phyloP scores from a whole-genome alignment of 2,888 invertebrate species.

The Synanthedon formicaeformis region DNA sequence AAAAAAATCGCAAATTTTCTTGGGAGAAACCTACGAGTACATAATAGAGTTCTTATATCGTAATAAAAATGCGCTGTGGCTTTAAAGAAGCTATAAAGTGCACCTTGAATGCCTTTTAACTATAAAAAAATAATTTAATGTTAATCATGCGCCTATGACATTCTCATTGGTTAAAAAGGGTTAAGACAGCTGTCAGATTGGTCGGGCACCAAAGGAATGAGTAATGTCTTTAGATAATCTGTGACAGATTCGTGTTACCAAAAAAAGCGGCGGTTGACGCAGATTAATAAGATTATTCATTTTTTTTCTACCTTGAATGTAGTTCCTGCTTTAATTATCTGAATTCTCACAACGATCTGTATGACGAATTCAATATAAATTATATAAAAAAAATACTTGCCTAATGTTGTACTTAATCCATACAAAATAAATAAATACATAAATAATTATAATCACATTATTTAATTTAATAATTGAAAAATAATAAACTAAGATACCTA shows the following conservation, averaged over 20 bases:
- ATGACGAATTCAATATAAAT: not conserved
- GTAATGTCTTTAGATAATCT: conserved; percentile 61
- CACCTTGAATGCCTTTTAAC: not conserved
- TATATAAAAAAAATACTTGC: too few species aligned
- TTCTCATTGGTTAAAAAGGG: conserved; percentile 69
- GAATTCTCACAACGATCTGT: conserved; percentile 60
- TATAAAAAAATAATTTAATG: conserved; percentile 35
- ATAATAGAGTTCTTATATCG: too few species aligned
- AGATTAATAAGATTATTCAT: conserved; percentile 65
- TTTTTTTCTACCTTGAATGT: conserved; percentile 49
- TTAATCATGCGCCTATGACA: conserved; percentile 59
- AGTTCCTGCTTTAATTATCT: conserved; percentile 63
- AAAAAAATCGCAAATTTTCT: too few species aligned
- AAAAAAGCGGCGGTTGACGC: conserved; percentile 63
- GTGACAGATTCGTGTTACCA: conserved; percentile 66
- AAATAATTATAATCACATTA: too few species aligned
- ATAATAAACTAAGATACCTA: too few species aligned
- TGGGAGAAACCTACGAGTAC: too few species aligned
- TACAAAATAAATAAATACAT: too few species aligned
- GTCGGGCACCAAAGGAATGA: conserved; percentile 61
- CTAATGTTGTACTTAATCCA: too few species aligned
- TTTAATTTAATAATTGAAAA: too few species aligned
- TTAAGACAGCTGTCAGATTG: conserved; percentile 67
- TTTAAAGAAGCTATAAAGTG: not conserved
- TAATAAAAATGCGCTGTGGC: too few species aligned